phyloP scores from a whole-genome alignment of 2,797 vertebrate genomes.

The Notolabrus celidotus region DNA sequence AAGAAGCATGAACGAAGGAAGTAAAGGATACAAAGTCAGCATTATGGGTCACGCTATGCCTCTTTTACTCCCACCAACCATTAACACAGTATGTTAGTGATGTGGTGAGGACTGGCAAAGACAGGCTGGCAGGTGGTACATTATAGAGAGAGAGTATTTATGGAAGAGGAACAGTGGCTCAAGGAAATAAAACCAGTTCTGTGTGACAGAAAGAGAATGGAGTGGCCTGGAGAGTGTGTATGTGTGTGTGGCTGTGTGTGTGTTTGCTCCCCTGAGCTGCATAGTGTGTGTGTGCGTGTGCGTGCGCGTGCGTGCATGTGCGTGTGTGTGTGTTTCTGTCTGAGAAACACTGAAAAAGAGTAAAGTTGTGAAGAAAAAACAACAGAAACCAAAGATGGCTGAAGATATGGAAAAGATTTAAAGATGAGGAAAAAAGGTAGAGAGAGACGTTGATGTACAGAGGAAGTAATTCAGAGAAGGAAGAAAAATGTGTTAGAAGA shows the following conservation, averaged over 20 bases:
- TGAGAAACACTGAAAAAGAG: background rate
- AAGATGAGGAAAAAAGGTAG: background rate
- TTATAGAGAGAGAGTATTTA: slow-evolving; percentile 50
- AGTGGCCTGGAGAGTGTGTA: slow-evolving; percentile 2
- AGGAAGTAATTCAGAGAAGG: no score
- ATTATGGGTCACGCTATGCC: background rate
- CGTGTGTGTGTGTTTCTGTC: background rate
- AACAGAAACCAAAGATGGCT: background rate
- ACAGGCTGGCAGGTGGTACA: slow-evolving; percentile 75
- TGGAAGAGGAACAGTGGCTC: slow-evolving; percentile 45
- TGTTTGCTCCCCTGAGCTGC: background rate
- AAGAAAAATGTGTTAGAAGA: no score
- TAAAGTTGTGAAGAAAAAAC: background rate
- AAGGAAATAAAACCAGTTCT: slow-evolving; percentile 54
- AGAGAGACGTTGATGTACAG: no score
- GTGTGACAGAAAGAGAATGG: slow-evolving; percentile 51
- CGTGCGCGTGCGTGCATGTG: background rate
- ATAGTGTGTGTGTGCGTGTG: background rate
- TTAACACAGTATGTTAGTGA: slow-evolving; percentile 42
- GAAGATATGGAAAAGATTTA: background rate
- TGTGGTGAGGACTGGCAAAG: slow-evolving; percentile 67
- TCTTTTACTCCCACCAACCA: background rate
- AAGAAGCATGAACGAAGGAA: background rate
- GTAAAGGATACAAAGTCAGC: slow-evolving; percentile 6
- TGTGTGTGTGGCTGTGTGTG: slow-evolving; percentile 2